Base-by-base conservation (phyloP, 2,888 invertebrate species). In the Drosophila neotestacea region DNA sequence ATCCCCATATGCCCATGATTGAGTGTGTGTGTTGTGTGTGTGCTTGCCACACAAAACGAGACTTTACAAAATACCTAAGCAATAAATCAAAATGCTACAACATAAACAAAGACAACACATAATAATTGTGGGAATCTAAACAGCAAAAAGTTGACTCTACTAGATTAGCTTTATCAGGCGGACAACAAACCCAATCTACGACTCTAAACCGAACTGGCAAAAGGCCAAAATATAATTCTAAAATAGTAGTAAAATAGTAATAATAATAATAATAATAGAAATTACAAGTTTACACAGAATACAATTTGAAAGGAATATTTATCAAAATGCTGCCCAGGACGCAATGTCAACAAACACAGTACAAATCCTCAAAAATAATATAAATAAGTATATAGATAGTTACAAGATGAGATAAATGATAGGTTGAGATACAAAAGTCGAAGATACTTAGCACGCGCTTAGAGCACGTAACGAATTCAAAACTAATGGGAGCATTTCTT, bases 41-140 rank as follows among this genome's bases (percentile, higher is more conserved):
- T 41, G 61, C 6, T 30, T 30, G 44, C 42, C 56, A 34, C 11
- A 44, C 32, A 13, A 34, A 39, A 56, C 42, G 34, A 50, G 30
- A 63, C 50, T 76, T 54, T 62, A 62, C 48, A 62, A 65, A 52
- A 63, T 51, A 66, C 28, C 55, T 66, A 67, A 66, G 63, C 62
- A 72, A 72, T 61, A 63, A 66, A 22, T 41, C 55, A 76, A 62
- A 59, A 48, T 47, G 30, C 59, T 1, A 65, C 39, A 72, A 70
- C 36, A 28, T 44, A 58, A 65, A 65, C 61, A 64, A 59, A 38
- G 52, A 61, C 73, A 42, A 73, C 52, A 71, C 58, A 55, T 30
- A 44, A 30, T 11, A 1, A 22, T 27, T 11, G 42, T 42, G 34
- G 50, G 39, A 61, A 56, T 27, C 11, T 42, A 42, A 76, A 61